Conservation (phyloP, 1,140 invertebrate species). For the Musca domestica region DNA sequence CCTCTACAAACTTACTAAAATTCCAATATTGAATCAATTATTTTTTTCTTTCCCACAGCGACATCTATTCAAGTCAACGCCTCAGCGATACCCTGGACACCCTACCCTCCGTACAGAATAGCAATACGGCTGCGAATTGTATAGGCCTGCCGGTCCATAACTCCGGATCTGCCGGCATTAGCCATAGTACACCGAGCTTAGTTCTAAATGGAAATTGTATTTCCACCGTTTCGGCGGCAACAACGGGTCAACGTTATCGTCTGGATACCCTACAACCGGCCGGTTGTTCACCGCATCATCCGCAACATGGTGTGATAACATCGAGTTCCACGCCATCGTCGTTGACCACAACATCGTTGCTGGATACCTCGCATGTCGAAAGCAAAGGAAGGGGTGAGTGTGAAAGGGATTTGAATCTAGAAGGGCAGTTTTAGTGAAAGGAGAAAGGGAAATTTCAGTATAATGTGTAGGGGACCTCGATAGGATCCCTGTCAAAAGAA, state of each 20-base stretch:
- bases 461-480: no score
- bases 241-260: constrained; percentile 37
- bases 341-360: constrained; percentile 23
- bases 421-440: no score
- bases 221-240: constrained; percentile 35
- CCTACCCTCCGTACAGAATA: constrained; percentile 38
- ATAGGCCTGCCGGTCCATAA: constrained; percentile 42
- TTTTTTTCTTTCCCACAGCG: constrained; percentile 33
- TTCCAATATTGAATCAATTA: background rate
- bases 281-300: constrained; percentile 43
- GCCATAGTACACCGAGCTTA: constrained; percentile 34
- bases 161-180: constrained; percentile 31
- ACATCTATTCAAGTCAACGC: constrained; percentile 51
- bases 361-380: constrained; percentile 36
- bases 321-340: constrained; percentile 30
- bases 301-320: constrained; percentile 49
- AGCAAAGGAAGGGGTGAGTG: constrained; percentile 46
- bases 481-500: no score
- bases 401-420: no score
- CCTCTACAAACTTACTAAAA: background rate
- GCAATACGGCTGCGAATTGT: constrained; percentile 42
- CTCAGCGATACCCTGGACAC: constrained; percentile 48
- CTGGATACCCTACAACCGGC: constrained; percentile 45
- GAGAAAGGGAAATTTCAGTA: no score
- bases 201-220: constrained; percentile 51